These are phyloP conservation scores for Bruchidius siliquastri DNA, from an alignment of 2,888 invertebrate genomes.

Conservation along the genomic window DNA sequence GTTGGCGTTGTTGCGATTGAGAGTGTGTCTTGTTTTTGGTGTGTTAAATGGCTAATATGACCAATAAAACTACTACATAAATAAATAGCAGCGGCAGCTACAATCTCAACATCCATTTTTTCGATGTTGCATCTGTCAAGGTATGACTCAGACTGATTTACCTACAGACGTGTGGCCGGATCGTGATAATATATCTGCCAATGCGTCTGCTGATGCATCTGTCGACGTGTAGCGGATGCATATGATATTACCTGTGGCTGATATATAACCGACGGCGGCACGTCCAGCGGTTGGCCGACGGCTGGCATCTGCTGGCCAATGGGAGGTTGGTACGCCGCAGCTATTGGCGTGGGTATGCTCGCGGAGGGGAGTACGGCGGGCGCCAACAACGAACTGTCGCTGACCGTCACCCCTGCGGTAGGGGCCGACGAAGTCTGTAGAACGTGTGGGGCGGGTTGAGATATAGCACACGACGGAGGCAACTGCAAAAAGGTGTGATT, in stretches of 20 bases:
- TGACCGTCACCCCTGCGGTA: not conserved
- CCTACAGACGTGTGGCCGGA: too few species aligned
- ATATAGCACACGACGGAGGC: not conserved
- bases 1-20: too few species aligned
- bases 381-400: not conserved
- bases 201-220: too few species aligned
- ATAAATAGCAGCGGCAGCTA: too few species aligned
- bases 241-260: not conserved
- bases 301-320: not conserved
- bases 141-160: too few species aligned
- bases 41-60: too few species aligned
- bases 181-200: too few species aligned
- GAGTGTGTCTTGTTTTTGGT: too few species aligned
- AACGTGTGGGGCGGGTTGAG: not conserved
- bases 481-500: not conserved
- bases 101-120: too few species aligned
- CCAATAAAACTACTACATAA: too few species aligned
- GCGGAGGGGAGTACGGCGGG: not conserved
- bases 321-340: conserved; percentile 3
- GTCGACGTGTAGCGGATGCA: too few species aligned
- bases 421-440: not conserved
- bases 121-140: too few species aligned
- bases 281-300: not conserved
- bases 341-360: conserved; percentile 7
- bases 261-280: not conserved